Evolutionary conservation across 2,888 invertebrate genomes (phyloP).

Genomic region (Carpatolechia fugitivella): DNA sequence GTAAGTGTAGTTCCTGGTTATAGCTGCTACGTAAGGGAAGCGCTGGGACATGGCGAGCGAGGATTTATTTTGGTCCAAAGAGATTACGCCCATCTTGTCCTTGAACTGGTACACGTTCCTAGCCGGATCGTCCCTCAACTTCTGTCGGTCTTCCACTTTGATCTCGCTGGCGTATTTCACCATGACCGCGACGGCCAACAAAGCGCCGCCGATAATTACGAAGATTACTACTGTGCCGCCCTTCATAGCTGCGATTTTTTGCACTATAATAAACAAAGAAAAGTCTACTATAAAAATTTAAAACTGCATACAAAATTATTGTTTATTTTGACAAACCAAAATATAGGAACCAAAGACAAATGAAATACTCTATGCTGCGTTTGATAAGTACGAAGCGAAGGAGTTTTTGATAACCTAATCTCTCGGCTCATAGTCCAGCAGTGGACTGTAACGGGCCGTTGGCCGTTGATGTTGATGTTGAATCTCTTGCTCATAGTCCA

Average conservation of each 20-base stretch:
- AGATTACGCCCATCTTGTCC: slow-evolving; percentile 50
- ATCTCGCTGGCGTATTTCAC: slow-evolving; percentile 68
- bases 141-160: slow-evolving; percentile 45
- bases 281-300: too few species aligned
- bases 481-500: too few species aligned
- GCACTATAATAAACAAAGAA: too few species aligned
- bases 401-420: too few species aligned
- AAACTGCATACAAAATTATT: too few species aligned
- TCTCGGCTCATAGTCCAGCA: too few species aligned
- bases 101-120: slow-evolving; percentile 35
- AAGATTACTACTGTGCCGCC: not conserved
- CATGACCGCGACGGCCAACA: slow-evolving; percentile 41
- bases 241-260: not conserved
- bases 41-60: slow-evolving; percentile 33
- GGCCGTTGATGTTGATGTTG: too few species aligned
- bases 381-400: too few species aligned
- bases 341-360: too few species aligned
- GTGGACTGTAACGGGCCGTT: too few species aligned
- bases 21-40: slow-evolving; percentile 60
- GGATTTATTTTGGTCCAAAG: slow-evolving; percentile 43
- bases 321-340: too few species aligned
- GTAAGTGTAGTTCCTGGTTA: slow-evolving; percentile 46
- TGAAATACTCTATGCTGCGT: too few species aligned
- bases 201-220: not conserved
- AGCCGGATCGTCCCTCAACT: slow-evolving; percentile 33